These are phyloP conservation scores for Tetanocera ferruginea DNA, from an alignment of 2,888 invertebrate species.

Conservation along the genomic window DNA sequence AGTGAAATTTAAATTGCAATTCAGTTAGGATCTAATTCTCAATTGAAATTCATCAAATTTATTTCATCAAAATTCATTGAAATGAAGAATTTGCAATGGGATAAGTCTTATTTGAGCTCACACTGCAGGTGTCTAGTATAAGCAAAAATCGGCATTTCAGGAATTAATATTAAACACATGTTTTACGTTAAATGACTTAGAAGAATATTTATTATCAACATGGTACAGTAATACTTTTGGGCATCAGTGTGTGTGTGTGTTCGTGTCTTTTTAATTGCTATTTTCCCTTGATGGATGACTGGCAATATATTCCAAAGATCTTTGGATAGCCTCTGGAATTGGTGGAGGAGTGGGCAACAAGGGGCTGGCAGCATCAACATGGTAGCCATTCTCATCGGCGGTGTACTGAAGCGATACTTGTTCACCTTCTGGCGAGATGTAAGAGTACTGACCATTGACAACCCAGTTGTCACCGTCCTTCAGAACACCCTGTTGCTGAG, in stretches of 20 bases:
- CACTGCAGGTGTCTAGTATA: too few relatives aligned
- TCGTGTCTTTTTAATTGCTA: not conserved
- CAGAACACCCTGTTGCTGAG: constrained; percentile 54
- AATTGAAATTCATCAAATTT: too few relatives aligned
- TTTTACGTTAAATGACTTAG: constrained; percentile 37
- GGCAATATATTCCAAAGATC: constrained; percentile 50
- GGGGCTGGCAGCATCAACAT: constrained; percentile 53
- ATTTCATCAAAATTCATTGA: too few relatives aligned
- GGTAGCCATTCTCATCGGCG: constrained; percentile 59
- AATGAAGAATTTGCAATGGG: too few relatives aligned
- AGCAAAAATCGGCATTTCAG: too few relatives aligned
- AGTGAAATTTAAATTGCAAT: too few relatives aligned
- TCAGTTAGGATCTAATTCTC: too few relatives aligned
- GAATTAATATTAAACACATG: too few relatives aligned
- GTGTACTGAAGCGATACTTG: constrained; percentile 44
- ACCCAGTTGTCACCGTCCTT: constrained; percentile 44
- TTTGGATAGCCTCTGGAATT: constrained; percentile 56
- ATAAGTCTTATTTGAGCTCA: too few relatives aligned
- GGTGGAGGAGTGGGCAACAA: constrained; percentile 60
- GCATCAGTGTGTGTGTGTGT: not conserved
- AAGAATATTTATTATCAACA: constrained; percentile 36
- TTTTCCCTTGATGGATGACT: constrained; percentile 47
- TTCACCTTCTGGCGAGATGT: constrained; percentile 60
- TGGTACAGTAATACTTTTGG: not conserved
- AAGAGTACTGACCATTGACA: constrained; percentile 48